Conservation (phyloP, 1,140 invertebrate genomes). For the Colletes gigas region DNA sequence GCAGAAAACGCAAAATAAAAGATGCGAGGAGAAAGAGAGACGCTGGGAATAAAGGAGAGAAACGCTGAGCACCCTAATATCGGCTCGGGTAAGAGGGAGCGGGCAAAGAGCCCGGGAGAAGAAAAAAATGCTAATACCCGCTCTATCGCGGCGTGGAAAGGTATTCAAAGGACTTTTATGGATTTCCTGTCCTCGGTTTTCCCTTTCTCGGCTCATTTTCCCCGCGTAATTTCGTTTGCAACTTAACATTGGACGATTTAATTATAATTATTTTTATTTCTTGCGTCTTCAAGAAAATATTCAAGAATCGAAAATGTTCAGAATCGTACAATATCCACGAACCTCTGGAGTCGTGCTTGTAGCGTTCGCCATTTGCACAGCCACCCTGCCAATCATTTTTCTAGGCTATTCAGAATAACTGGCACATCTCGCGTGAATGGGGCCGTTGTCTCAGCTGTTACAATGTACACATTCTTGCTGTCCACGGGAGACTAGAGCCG, state of each 20-base stretch:
- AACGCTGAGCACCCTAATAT: slow-evolving; percentile 42
- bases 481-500: background rate
- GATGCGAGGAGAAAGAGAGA: slow-evolving; percentile 11
- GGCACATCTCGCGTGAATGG: slow-evolving; percentile 27
- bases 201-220: slow-evolving; percentile 7
- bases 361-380: background rate
- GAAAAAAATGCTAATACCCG: slow-evolving; percentile 39
- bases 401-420: slow-evolving; percentile 28
- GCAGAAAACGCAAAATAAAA: slow-evolving; percentile 44
- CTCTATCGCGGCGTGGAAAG: slow-evolving; percentile 29
- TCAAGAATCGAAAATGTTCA: no score
- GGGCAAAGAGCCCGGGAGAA: background rate
- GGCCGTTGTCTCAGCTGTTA: slow-evolving; percentile 28
- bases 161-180: slow-evolving; percentile 46
- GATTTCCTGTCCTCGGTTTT: slow-evolving; percentile 31
- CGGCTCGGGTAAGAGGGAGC: slow-evolving; percentile 8
- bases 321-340: no score
- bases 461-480: slow-evolving; percentile 4
- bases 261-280: background rate
- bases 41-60: background rate
- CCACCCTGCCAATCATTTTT: slow-evolving; percentile 30
- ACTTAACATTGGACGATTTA: background rate
- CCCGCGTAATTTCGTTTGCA: background rate
- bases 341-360: background rate
- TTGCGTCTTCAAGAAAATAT: no score